Base-by-base conservation (phyloP, 2,797 vertebrate species). In the Lepilemur septentrionalis region DNA sequence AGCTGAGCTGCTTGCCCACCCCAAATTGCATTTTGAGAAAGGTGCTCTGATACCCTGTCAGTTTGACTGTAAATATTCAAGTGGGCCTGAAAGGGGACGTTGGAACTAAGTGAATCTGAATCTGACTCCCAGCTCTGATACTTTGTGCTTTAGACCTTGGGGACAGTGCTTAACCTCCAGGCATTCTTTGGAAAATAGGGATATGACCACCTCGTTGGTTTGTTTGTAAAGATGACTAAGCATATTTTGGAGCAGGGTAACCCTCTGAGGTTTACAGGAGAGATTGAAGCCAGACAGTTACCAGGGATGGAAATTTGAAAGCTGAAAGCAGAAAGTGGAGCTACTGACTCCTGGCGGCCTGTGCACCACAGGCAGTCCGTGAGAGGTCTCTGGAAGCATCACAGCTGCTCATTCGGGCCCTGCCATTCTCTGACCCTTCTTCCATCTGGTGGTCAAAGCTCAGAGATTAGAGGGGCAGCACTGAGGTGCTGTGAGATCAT, bases 311-410 rank as follows among this genome's bases (percentile, higher is more conserved):
- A 28, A 3, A 12, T 78, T 41, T 2, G 14, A 9, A 65, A 38
- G 38, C 28, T 2, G 4, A 52, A 18, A 0, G 13, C 72, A 52
- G 83, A n/a, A 23, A 8, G 1, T 3, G 18, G 69, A 52, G 85
- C 90, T n/a, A 41, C 17, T 5, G 7, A 59, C 65, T 59, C 3
- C 11, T 10, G 38, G 20, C 22, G 17, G 22, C 28, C 30, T n/a
- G 59, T 12, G 1, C 5, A 4, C 0, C 1, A 9, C 15, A 3
- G 10, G 67, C 22, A 7, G n/a, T 38, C 10, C 7, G 28, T 20
- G 50, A 30, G 30, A 18, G 35, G 18, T 32, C n/a, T 32, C 0
- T 28, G 20, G 59, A n/a, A 28, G 8, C 48, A 10, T 0, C 6
- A 0, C 0, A 4, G 28, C 35, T 35, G 4, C 48, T 48, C 17